Evolutionary conservation across 2,888 invertebrate genomes (phyloP).

Genomic region (Mesorhabditis spiculigera): DNA sequence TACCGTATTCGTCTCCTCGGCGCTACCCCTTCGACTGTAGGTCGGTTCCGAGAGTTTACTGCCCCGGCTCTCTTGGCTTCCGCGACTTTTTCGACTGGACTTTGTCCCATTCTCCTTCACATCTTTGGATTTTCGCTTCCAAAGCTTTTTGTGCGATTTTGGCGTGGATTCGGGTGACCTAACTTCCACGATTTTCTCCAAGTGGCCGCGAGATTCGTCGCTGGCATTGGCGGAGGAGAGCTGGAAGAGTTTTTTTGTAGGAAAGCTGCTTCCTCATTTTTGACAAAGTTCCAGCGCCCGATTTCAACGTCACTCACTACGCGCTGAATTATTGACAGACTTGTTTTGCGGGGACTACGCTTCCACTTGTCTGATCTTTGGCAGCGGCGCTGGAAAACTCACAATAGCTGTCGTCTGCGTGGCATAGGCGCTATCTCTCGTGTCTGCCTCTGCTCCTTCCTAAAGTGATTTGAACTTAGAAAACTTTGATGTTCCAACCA

Average conservation of each 20-base stretch:
- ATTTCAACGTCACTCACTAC: not conserved
- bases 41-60: no score
- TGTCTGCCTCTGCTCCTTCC: not conserved
- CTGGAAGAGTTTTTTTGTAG: not conserved
- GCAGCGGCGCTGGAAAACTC: not conserved
- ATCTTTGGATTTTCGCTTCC: no score
- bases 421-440: conserved; percentile 16
- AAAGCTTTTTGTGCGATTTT: not conserved
- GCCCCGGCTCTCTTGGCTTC: no score
- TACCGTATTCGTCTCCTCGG: no score
- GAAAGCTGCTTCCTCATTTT: no score
- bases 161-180: not conserved
- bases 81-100: no score
- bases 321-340: not conserved
- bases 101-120: no score
- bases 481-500: not conserved
- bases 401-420: conserved; percentile 6
- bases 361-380: no score
- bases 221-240: not conserved
- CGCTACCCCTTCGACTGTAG: no score
- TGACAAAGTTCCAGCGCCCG: no score
- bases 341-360: no score
- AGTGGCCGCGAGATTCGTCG: conserved; percentile 4
- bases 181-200: not conserved
- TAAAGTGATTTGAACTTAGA: not conserved